These are phyloP conservation scores for Microlaimidae sp. DNA, from an alignment of 2,888 invertebrate species.

Conservation along the genomic window DNA sequence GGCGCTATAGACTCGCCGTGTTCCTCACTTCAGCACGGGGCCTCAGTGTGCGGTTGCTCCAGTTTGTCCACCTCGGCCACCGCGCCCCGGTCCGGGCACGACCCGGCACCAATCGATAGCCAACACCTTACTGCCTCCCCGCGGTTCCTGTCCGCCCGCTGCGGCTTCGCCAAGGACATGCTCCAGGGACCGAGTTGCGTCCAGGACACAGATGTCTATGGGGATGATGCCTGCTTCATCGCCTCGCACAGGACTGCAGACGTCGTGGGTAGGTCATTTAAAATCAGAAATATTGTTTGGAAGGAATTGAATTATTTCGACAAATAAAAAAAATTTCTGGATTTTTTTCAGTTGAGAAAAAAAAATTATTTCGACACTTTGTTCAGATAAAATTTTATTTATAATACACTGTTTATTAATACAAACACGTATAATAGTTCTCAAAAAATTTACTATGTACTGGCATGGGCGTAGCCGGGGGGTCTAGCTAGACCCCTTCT, in stretches of 20 bases:
- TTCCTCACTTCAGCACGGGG: neutral
- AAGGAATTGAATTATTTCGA: no score
- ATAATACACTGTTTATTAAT: no score
- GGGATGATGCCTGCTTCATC: constrained; percentile 91
- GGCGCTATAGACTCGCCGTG: no score
- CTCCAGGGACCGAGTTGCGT: constrained; percentile 28
- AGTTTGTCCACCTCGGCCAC: neutral
- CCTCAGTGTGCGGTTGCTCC: neutral
- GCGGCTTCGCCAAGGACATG: constrained; percentile 24
- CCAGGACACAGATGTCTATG: constrained; percentile 58
- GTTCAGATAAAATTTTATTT: no score
- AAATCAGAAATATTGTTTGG: no score
- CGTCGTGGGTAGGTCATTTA: constrained; percentile 59
- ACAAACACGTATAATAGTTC: no score
- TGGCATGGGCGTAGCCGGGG: no score
- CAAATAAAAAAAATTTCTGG: no score
- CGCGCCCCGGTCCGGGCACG: neutral
- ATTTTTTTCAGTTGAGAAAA: no score
- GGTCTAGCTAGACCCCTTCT: no score
- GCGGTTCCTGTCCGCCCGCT: constrained; percentile 9
- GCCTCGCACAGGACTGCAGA: constrained; percentile 59
- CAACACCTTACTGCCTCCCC: neutral
- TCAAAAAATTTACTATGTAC: no score
- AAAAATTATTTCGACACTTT: no score
- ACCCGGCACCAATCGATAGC: neutral